phyloP scores from a whole-genome alignment of 92 coral and sea anemone genomes.

The Parazoanthus swiftii region DNA sequence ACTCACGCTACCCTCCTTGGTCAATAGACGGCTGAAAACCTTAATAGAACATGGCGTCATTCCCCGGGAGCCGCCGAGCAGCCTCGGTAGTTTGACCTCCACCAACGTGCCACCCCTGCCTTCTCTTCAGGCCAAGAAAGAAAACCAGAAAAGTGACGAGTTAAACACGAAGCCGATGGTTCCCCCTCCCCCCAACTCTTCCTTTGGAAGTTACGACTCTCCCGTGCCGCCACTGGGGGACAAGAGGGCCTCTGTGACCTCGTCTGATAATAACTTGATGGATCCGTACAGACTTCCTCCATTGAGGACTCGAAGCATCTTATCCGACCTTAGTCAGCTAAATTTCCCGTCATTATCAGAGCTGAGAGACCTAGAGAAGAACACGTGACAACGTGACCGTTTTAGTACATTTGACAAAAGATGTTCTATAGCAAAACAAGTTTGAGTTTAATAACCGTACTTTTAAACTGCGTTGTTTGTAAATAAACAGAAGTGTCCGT shows the following conservation, averaged over 20 bases:
- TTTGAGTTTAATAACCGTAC: neutral
- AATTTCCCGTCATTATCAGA: neutral
- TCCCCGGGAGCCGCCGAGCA: slow-evolving; percentile 13
- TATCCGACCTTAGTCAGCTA: slow-evolving; percentile 23
- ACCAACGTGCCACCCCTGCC: neutral
- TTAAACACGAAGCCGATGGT: neutral
- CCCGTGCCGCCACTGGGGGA: slow-evolving; percentile 14
- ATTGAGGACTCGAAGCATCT: neutral
- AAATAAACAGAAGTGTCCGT: neutral
- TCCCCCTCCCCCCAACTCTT: slow-evolving; percentile 29
- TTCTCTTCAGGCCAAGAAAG: slow-evolving; percentile 14
- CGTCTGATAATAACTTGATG: neutral
- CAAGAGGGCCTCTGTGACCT: neutral
- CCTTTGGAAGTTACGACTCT: slow-evolving; percentile 21
- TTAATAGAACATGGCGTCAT: slow-evolving; percentile 28
- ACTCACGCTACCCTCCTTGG: slow-evolving; percentile 5
- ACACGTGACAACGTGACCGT: neutral
- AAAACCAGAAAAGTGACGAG: neutral
- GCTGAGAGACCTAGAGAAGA: neutral
- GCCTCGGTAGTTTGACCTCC: neutral
- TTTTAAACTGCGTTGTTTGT: neutral
- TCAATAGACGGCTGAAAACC: slow-evolving; percentile 20
- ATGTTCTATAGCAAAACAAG: neutral
- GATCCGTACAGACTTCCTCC: neutral
- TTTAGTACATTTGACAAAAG: no score